Conservation (phyloP, 2,888 invertebrate genomes). For the Drosophila mettleri region DNA sequence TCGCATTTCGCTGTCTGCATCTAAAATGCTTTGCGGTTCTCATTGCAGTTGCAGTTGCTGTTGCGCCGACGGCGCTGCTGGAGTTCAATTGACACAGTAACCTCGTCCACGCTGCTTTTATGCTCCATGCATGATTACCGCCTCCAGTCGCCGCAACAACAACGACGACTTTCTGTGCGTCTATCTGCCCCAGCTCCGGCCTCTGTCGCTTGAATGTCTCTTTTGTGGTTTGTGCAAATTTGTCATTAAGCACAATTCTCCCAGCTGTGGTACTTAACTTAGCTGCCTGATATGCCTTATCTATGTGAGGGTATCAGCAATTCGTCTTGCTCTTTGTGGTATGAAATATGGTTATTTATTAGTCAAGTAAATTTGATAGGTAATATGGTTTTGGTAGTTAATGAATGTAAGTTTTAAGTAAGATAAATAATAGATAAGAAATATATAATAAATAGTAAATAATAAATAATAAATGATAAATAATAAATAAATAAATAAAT, state of each 20-base stretch:
- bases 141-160: constrained; percentile 53
- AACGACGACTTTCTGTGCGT: constrained; percentile 21
- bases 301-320: neutral
- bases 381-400: no score
- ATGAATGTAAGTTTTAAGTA: no score
- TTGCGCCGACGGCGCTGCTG: constrained; percentile 33
- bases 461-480: no score
- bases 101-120: constrained; percentile 52
- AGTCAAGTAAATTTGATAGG: no score
- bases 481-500: no score
- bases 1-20: constrained; percentile 70
- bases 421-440: no score
- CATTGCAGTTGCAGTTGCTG: constrained; percentile 22
- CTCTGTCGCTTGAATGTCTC: constrained; percentile 29
- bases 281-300: constrained; percentile 30
- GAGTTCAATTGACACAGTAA: constrained; percentile 73
- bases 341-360: neutral
- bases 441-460: no score
- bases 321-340: neutral
- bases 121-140: constrained; percentile 66
- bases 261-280: constrained; percentile 13
- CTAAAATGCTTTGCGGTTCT: constrained; percentile 59
- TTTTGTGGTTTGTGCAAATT: constrained; percentile 55
- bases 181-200: neutral
- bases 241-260: constrained; percentile 69